Percentiles rank a stretch among this genome's conserved stretches.
Evolutionary conservation across 2,797 vertebrate species (phyloP).

Genomic region (Emydoidea blandingii): DNA sequence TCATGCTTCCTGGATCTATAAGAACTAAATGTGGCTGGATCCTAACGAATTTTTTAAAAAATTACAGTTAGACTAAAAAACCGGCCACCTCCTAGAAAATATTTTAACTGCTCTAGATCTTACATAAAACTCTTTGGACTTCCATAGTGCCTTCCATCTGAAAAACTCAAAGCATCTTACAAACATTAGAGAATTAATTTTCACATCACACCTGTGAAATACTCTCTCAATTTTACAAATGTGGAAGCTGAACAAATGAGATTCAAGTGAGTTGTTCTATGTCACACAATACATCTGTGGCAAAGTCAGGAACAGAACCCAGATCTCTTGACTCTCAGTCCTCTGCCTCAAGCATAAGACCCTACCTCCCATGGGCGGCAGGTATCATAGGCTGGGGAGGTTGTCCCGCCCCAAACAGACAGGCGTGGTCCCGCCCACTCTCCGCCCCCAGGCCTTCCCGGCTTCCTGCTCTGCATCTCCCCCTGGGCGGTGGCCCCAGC

Average conservation of each 20-base stretch:
- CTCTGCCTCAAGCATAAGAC: background rate
- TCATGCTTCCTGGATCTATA: background rate
- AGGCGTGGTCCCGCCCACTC: too few species aligned
- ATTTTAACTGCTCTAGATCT: background rate
- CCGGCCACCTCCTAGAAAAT: background rate
- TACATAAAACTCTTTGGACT: background rate
- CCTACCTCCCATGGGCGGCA: background rate
- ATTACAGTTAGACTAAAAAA: background rate
- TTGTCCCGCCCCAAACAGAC: too few species aligned
- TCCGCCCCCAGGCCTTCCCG: background rate
- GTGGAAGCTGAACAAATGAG: conserved; percentile 22
- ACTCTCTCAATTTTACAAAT: background rate
- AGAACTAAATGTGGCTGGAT: background rate
- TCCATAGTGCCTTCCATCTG: background rate
- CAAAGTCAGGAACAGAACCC: conserved; percentile 41
- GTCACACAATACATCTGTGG: conserved; percentile 46
- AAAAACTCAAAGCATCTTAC: background rate
- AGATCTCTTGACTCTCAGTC: accelerated
- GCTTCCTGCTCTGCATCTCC: too few species aligned
- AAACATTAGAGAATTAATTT: conserved; percentile 42
- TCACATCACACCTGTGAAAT: background rate
- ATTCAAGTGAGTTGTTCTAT: background rate
- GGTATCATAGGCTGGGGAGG: too few species aligned
- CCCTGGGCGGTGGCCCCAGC: too few species aligned
- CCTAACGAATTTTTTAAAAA: background rate